phyloP scores from a whole-genome alignment of 2,888 invertebrate genomes.

The Tethea ocularis region DNA sequence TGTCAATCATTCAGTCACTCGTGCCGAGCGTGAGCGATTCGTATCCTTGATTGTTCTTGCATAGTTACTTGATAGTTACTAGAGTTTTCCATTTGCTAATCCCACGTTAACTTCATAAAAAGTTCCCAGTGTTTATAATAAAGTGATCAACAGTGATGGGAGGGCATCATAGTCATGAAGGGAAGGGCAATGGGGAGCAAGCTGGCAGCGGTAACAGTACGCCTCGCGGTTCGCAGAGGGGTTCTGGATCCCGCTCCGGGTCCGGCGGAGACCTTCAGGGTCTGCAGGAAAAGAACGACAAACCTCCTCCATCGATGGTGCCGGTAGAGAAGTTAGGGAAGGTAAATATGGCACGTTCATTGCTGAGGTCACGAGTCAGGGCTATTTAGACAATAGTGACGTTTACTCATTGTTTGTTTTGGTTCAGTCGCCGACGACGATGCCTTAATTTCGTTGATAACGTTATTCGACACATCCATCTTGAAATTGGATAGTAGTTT shows the following conservation, averaged over 20 bases:
- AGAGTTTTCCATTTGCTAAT: slow-evolving; percentile 17
- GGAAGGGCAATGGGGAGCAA: slow-evolving; percentile 50
- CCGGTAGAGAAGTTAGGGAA: slow-evolving; percentile 91
- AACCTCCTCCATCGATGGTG: slow-evolving; percentile 84
- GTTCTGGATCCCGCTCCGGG: slow-evolving; percentile 82
- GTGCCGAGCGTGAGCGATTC: background rate
- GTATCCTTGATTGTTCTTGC: slow-evolving; percentile 15
- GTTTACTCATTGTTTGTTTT: slow-evolving; percentile 29
- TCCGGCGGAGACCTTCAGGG: slow-evolving; percentile 87
- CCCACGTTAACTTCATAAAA: slow-evolving; percentile 15
- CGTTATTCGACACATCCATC: background rate
- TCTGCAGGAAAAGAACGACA: slow-evolving; percentile 81
- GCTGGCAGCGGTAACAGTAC: slow-evolving; percentile 67
- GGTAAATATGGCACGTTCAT: slow-evolving; percentile 66
- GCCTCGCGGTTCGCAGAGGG: slow-evolving; percentile 75
- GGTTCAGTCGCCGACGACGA: slow-evolving; percentile 3
- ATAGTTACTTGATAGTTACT: too few relatives aligned
- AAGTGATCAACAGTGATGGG: slow-evolving; percentile 55
- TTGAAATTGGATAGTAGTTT: background rate
- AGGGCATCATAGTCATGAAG: slow-evolving; percentile 68
- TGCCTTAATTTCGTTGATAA: background rate
- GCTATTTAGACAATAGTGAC: slow-evolving; percentile 32
- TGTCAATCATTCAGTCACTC: background rate
- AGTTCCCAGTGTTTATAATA: slow-evolving; percentile 17
- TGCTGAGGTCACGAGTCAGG: slow-evolving; percentile 39